Evolutionary conservation across 2,113 vertebrate species (phyloP).

Genomic region (Bufo gargarizans): DNA sequence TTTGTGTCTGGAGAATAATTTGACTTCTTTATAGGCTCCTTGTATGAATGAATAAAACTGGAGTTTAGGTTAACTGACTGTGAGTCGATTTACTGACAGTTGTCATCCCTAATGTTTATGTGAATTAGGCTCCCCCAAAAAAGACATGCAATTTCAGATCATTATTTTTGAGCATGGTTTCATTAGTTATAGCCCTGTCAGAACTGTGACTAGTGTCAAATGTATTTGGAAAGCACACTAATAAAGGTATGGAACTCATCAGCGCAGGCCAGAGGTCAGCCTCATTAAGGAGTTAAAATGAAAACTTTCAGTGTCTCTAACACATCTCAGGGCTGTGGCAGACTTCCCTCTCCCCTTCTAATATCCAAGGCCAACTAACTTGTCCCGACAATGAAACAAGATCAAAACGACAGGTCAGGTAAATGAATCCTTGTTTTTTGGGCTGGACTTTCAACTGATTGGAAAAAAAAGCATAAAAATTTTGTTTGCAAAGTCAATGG

Average conservation of each 20-base stretch:
- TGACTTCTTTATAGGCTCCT: conserved; percentile 25
- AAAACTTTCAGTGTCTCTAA: conserved; percentile 97
- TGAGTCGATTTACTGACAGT: conserved; percentile 14
- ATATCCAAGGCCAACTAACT: conserved; percentile 70
- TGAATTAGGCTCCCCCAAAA: conserved; percentile 74
- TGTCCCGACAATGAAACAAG: conserved; percentile 81
- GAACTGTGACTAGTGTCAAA: conserved; percentile 86
- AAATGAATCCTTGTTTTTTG: conserved; percentile 74
- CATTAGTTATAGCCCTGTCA: conserved; percentile 99
- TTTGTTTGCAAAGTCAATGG: conserved; percentile 81
- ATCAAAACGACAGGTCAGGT: conserved; percentile 82
- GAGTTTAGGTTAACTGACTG: conserved; percentile 16
- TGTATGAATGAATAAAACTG: conserved; percentile 3
- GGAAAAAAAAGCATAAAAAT: conserved; percentile 74
- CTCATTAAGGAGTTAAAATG: conserved; percentile 99
- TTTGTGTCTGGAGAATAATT: conserved; percentile 9
- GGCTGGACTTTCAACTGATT: conserved; percentile 80
- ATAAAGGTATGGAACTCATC: conserved; percentile 99
- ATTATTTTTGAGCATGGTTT: conserved; percentile 95
- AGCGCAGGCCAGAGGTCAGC: conserved; percentile 90
- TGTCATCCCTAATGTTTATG: conserved; percentile 72
- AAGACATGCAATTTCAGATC: conserved; percentile 83
- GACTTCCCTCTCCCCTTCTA: conserved; percentile 73
- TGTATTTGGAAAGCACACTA: conserved; percentile 85
- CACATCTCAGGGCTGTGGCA: conserved; percentile 78